These are phyloP conservation scores for Malthinus seriepunctatus DNA, from an alignment of 2,888 invertebrate species.

Conservation along the genomic window DNA sequence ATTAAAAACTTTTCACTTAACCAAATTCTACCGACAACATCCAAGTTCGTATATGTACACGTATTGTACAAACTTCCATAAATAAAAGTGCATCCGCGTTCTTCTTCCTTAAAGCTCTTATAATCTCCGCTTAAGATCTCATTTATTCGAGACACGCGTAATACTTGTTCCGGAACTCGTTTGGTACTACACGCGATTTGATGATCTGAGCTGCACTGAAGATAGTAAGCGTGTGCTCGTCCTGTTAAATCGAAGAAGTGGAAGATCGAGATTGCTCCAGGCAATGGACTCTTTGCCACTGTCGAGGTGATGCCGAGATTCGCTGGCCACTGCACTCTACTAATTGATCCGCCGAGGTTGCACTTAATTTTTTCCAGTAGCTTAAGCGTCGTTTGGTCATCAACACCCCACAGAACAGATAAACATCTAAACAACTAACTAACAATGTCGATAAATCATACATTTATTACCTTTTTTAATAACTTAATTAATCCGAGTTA, in stretches of 20 bases:
- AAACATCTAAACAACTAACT: no score
- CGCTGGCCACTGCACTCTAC: conserved; percentile 32
- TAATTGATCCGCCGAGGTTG: conserved; percentile 24
- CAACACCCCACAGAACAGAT: neutral
- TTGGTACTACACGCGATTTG: conserved; percentile 15
- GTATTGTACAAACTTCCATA: neutral
- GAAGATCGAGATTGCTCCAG: conserved; percentile 32
- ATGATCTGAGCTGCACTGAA: conserved; percentile 32
- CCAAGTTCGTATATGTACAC: neutral
- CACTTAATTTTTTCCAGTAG: conserved; percentile 18
- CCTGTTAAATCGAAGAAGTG: conserved; percentile 39
- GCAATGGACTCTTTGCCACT: conserved; percentile 34
- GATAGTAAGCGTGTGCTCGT: conserved; percentile 33
- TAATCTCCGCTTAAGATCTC: conserved; percentile 1
- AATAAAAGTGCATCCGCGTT: conserved; percentile 9
- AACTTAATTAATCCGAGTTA: neutral
- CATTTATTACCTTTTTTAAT: neutral
- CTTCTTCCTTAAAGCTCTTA: conserved; percentile 8
- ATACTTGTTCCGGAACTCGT: conserved; percentile 17
- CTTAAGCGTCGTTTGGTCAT: neutral
- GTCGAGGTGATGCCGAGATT: conserved; percentile 35
- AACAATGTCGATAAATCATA: no score
- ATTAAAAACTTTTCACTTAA: conserved; percentile 2
- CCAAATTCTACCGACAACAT: neutral
- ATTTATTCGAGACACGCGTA: conserved; percentile 10